phyloP scores from a whole-genome alignment of 2,113 vertebrate species.

The Melanotaenia duboulayi region DNA sequence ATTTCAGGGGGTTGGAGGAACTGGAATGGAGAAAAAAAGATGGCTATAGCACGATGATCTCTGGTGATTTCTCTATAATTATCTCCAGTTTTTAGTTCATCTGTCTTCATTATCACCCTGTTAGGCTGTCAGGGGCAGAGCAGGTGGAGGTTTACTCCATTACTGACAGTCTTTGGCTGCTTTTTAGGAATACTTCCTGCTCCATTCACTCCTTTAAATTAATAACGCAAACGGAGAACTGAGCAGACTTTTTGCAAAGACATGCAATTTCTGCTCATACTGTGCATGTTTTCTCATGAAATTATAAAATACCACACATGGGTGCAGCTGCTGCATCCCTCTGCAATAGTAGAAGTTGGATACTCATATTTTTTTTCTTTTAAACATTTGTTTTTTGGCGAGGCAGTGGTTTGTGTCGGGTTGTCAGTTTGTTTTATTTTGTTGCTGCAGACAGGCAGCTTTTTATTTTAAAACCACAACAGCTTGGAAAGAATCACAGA shows the following conservation, averaged over 20 bases:
- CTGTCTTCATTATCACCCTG: conserved; percentile 18
- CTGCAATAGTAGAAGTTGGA: neutral
- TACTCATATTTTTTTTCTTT: too few relatives aligned
- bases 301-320: conserved; percentile 30
- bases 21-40: neutral
- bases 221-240: neutral
- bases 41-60: neutral
- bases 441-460: too few relatives aligned
- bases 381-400: too few relatives aligned
- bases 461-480: too few relatives aligned
- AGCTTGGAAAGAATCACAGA: too few relatives aligned
- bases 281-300: neutral
- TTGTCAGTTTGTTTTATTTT: too few relatives aligned
- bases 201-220: neutral
- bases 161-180: neutral
- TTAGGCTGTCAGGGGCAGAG: neutral
- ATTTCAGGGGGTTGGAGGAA: neutral
- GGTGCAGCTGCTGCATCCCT: neutral
- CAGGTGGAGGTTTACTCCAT: neutral
- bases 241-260: too few relatives aligned
- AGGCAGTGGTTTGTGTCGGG: too few relatives aligned
- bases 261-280: too few relatives aligned
- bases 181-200: too few relatives aligned
- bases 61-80: conserved; percentile 26
- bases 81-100: conserved; percentile 1